Evolutionary conservation across 2,888 invertebrate species (phyloP).

Genomic region (Synergus japonicus): DNA sequence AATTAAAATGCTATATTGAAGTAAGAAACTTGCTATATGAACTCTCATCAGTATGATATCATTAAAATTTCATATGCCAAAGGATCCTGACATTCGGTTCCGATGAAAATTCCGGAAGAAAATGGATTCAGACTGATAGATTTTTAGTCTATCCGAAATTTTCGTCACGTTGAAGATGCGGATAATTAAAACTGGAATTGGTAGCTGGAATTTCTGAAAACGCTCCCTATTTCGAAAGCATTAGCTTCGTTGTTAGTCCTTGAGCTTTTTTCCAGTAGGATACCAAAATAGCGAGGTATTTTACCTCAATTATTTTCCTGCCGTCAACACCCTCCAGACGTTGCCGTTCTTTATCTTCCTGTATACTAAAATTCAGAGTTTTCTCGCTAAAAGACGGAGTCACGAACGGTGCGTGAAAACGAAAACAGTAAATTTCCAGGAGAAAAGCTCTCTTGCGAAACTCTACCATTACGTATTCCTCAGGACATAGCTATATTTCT

Average conservation of each 20-base stretch:
- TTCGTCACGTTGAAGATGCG: neutral
- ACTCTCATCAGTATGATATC: too few relatives aligned
- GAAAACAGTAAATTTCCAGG: constrained; percentile 23
- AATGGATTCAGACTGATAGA: too few relatives aligned
- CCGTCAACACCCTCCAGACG: neutral
- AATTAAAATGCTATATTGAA: too few relatives aligned
- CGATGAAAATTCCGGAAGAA: too few relatives aligned
- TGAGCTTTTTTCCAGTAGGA: neutral
- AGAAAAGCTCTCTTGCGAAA: constrained; percentile 10
- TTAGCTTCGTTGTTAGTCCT: neutral
- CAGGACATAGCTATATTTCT: neutral
- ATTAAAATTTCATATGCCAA: too few relatives aligned
- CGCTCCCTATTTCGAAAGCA: neutral
- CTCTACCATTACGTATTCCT: neutral
- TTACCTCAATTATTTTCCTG: neutral
- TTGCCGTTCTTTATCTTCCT: neutral
- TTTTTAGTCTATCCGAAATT: too few relatives aligned
- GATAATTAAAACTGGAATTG: neutral
- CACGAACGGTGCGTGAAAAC: constrained; percentile 13
- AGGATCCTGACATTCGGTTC: too few relatives aligned
- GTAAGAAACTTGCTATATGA: too few relatives aligned
- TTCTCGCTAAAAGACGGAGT: neutral
- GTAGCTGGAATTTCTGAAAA: neutral
- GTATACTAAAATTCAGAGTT: neutral
- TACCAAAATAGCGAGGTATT: neutral